Conservation (phyloP, 1,140 invertebrate species). For the Micrasema longulum region DNA sequence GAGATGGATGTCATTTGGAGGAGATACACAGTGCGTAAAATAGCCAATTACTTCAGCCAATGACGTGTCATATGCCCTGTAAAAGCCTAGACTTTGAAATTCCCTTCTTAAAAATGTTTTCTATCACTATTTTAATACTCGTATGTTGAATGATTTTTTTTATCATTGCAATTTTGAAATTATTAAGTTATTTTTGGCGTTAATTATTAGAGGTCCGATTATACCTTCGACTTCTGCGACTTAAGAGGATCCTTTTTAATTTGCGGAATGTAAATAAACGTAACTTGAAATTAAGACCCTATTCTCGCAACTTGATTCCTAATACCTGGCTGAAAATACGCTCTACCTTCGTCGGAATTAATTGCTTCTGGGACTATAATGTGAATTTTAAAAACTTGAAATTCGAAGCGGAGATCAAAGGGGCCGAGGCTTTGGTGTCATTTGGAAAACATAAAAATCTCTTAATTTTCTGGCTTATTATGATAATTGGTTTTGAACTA, state of each 20-base stretch:
- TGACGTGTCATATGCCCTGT: too few species aligned
- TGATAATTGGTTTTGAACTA: too few species aligned
- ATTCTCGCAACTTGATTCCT: conserved; percentile 20
- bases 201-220: not conserved
- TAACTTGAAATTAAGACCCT: not conserved
- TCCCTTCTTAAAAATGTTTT: too few species aligned
- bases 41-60: too few species aligned
- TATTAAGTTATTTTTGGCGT: not conserved
- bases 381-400: conserved; percentile 15
- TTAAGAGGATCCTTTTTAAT: not conserved
- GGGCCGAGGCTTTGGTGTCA: conserved; percentile 10
- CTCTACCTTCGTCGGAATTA: conserved; percentile 15
- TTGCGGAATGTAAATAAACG: not conserved
- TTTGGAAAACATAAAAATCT: conserved; percentile 30
- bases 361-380: conserved; percentile 9
- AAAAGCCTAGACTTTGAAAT: too few species aligned
- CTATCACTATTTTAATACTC: too few species aligned
- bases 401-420: too few species aligned
- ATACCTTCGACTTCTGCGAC: too few species aligned
- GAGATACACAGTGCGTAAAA: too few species aligned
- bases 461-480: conserved; percentile 31
- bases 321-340: conserved; percentile 5
- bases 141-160: too few species aligned
- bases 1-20: too few species aligned
- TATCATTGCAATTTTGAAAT: too few species aligned